Evolutionary conservation across 2,797 vertebrate genomes (phyloP).

Genomic region (Myiothlypis coronata): DNA sequence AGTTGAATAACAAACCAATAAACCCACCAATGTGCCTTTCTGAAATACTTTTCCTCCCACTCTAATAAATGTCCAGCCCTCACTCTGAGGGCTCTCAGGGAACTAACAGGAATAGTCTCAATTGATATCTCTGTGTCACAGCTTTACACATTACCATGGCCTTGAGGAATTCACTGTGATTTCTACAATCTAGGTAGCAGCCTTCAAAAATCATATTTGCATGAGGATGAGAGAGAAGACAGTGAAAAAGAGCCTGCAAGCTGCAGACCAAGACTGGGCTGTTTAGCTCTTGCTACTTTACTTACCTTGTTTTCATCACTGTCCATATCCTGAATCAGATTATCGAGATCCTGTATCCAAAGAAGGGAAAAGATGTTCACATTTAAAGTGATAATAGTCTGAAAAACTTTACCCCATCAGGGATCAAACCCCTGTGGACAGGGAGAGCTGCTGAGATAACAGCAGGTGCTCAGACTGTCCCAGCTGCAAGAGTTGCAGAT

Average conservation of each 20-base stretch:
- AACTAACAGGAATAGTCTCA: not conserved
- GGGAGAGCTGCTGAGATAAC: not conserved
- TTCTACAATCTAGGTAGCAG: not conserved
- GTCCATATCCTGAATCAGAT: conserved; percentile 90
- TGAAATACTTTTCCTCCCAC: not conserved
- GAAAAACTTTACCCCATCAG: not conserved
- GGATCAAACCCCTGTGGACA: not conserved
- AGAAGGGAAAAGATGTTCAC: conserved; percentile 16
- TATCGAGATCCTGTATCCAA: conserved; percentile 86
- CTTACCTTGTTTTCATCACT: conserved; percentile 89
- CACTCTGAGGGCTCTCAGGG: not conserved
- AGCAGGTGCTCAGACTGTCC: not conserved
- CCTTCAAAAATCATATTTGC: not conserved
- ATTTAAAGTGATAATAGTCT: not conserved
- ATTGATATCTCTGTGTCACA: not conserved
- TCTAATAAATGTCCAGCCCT: not conserved
- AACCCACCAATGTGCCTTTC: not conserved
- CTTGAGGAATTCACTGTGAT: not conserved
- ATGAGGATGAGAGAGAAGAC: not conserved
- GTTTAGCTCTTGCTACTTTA: not conserved
- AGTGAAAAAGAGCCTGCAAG: not conserved
- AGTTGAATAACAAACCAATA: not conserved
- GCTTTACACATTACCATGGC: not conserved
- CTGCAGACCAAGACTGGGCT: not conserved
- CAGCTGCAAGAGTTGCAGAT: fast-evolving